Conservation (phyloP, 2,113 vertebrate species). For the Struthio camelus region DNA sequence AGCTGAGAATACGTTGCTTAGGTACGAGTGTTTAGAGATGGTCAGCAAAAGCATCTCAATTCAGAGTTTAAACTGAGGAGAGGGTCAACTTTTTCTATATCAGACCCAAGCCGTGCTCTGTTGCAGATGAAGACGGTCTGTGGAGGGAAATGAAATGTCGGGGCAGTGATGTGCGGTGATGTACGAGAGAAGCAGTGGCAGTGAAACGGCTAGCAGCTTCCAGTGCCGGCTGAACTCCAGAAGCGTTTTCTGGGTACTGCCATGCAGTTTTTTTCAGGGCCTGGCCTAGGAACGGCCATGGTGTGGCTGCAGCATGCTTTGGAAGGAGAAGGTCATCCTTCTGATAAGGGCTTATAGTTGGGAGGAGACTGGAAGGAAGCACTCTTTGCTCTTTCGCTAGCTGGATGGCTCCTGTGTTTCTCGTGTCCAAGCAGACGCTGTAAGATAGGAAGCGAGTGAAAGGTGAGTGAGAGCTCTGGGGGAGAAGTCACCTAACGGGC, state of each 20-base stretch:
- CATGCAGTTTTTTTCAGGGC: neutral
- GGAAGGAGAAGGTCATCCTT: neutral
- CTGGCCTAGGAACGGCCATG: neutral
- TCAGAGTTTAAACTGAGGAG: neutral
- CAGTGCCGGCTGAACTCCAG: neutral
- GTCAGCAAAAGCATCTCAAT: neutral
- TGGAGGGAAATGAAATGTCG: too few relatives aligned
- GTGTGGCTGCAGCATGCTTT: neutral
- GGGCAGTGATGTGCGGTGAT: too few relatives aligned
- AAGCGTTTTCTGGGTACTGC: neutral
- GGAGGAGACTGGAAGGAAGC: neutral
- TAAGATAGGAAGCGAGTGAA: neutral
- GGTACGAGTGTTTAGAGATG: accelerated
- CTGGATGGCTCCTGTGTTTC: neutral
- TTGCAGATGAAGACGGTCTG: neutral
- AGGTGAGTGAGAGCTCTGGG: neutral
- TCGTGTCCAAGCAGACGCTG: neutral
- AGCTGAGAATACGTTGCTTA: neutral
- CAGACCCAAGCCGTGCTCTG: accelerated
- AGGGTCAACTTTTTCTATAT: neutral
- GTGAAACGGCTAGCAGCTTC: too few relatives aligned
- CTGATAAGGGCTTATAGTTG: neutral
- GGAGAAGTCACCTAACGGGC: neutral
- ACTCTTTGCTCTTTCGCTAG: neutral
- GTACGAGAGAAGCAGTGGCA: too few relatives aligned